Percentiles rank a stretch among this genome's conserved stretches.
Conservation (phyloP, 2,888 invertebrate genomes). For the Octonoba sinensis region DNA sequence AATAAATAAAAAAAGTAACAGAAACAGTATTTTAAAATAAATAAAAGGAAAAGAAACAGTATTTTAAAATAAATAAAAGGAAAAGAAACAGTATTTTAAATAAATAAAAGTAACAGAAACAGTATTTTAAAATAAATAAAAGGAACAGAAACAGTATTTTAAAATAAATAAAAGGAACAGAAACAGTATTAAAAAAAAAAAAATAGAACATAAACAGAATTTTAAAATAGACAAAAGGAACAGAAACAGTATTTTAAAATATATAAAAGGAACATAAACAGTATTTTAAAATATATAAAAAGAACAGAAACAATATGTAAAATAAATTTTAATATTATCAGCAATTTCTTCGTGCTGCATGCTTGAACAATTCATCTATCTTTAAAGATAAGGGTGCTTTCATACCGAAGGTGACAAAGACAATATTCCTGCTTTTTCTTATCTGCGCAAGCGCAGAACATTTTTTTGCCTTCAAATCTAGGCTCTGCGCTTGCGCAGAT, state of each 20-base stretch:
- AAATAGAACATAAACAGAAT: background rate
- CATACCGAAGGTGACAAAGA: too few relatives aligned
- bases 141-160: background rate
- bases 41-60: background rate
- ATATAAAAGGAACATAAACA: background rate
- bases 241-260: background rate
- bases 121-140: background rate
- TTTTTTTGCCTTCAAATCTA: too few relatives aligned
- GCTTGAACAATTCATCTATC: too few relatives aligned
- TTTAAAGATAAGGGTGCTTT: too few relatives aligned
- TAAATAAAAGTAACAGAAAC: background rate
- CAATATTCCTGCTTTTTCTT: too few relatives aligned
- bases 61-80: background rate
- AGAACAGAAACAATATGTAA: too few relatives aligned
- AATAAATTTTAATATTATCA: too few relatives aligned
- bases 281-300: background rate
- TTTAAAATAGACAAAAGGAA: background rate
- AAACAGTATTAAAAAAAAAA: background rate
- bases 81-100: background rate
- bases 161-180: background rate
- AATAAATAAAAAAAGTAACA: too few relatives aligned
- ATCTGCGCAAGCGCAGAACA: too few relatives aligned
- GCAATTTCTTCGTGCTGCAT: too few relatives aligned
- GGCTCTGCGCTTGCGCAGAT: too few relatives aligned
- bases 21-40: background rate